Evolutionary conservation across 2,888 invertebrate genomes (phyloP).

Genomic region (Phortica okadai): DNA sequence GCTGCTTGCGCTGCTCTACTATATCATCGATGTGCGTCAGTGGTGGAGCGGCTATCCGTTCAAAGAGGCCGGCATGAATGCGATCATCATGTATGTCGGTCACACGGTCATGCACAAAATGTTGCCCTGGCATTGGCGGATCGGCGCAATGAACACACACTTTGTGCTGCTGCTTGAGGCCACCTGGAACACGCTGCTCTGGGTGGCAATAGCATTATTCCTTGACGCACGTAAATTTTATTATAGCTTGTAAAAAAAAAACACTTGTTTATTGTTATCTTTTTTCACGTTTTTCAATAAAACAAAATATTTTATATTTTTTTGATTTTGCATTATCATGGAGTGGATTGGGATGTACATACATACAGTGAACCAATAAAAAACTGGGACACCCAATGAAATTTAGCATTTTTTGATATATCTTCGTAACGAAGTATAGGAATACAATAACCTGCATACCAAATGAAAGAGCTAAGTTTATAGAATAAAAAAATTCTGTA

Average conservation of each 20-base stretch:
- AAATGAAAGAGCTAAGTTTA: no score
- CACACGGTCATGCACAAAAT: slow-evolving; percentile 85
- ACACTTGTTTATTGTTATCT: neutral
- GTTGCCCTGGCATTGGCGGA: slow-evolving; percentile 90
- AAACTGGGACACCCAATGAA: no score
- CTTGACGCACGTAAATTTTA: slow-evolving; percentile 83
- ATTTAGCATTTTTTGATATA: no score
- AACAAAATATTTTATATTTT: neutral
- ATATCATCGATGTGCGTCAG: slow-evolving; percentile 85
- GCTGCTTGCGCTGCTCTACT: slow-evolving; percentile 85
- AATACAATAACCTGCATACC: no score
- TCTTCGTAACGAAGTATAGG: no score
- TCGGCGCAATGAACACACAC: slow-evolving; percentile 85
- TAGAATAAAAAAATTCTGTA: no score
- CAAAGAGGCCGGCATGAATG: slow-evolving; percentile 93
- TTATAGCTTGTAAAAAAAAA: slow-evolving; percentile 63
- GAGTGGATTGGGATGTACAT: neutral
- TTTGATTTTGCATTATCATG: neutral
- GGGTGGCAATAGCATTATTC: slow-evolving; percentile 88
- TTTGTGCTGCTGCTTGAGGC: slow-evolving; percentile 84
- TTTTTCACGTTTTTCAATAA: neutral
- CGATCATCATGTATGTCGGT: slow-evolving; percentile 91
- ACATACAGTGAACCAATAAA: no score
- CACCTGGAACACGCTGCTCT: slow-evolving; percentile 89
- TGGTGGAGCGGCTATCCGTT: slow-evolving; percentile 94